Evolutionary conservation across 2,888 invertebrate genomes (phyloP), one percentile per base, ranked within the genome.

Genomic region (Alsophila aescularia): DNA sequence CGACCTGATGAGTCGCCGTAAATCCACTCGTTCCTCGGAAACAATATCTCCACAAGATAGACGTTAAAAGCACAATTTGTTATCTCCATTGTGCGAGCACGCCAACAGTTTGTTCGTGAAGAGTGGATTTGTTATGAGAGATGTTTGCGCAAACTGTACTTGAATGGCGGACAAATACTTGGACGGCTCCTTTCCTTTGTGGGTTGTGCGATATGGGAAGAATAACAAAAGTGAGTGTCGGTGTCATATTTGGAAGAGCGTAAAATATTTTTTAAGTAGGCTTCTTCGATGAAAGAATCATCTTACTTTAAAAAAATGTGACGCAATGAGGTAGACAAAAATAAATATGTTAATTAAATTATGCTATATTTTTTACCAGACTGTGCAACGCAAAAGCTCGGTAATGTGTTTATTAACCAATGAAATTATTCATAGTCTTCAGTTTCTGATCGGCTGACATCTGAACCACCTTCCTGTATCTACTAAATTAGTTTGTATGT

Each of bases 21-120:
- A 67, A 62, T 70, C 68, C 64, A 57, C 64, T 58, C 43, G 53
- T 45, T 44, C 51, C 12, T 37, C 42, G 49, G 60, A 66, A 66
- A 66, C 60, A 62, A 66, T 63, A 62, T 65, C 63, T 56, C 51
- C 49, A 29, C 55, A 13, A 60, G 62, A 65, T 57, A 52, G 63
- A 63, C 64, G 62, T 66, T 67, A 69, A 69, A 69, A 69, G 69
- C 67, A 60, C 66, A 52, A 69, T 69, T 67, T 67, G 67, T 67
- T 69, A 69, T 59, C 59, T 52, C 59, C 59, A 60, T 64, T 64
- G 60, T 64, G 62, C 40, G 64, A 60, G 58, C 58, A 57, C 62
- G 62, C 61, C 45, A 61, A 62, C 64, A 54, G 62, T 60, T 60
- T 62, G 51, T 52, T 58, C 54, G 24, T 59, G 56, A 52, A 55